phyloP scores from a whole-genome alignment of 1,140 invertebrate genomes.

The Brachionus paranguensis region DNA sequence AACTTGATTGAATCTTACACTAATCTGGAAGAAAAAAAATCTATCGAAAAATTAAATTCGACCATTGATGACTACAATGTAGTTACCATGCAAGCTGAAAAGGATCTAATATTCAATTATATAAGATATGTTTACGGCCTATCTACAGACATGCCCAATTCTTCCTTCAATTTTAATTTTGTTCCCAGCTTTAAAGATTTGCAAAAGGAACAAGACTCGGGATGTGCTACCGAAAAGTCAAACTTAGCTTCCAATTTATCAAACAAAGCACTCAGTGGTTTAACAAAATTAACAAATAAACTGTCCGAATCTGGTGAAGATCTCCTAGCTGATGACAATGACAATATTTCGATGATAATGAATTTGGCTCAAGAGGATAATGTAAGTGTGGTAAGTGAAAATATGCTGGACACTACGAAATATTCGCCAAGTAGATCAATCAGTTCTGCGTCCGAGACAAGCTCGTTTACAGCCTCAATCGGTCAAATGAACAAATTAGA shows the following conservation, averaged over 20 bases:
- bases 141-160: neutral
- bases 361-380: neutral
- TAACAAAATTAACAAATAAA: neutral
- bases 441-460: neutral
- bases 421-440: neutral
- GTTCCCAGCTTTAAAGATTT: neutral
- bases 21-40: neutral
- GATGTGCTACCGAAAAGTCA: neutral
- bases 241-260: neutral
- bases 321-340: neutral
- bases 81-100: neutral
- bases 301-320: neutral
- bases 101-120: neutral
- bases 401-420: neutral
- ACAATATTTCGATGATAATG: neutral
- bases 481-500: neutral
- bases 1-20: neutral
- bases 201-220: neutral
- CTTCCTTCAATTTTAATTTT: neutral
- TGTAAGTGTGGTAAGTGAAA: neutral
- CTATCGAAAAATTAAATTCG: neutral
- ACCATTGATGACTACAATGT: neutral
- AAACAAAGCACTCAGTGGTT: neutral
- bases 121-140: conserved; percentile 4
- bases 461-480: neutral